These are phyloP conservation scores for Chloroceryle inda DNA, from an alignment of 2,797 vertebrate species.

Conservation along the genomic window DNA sequence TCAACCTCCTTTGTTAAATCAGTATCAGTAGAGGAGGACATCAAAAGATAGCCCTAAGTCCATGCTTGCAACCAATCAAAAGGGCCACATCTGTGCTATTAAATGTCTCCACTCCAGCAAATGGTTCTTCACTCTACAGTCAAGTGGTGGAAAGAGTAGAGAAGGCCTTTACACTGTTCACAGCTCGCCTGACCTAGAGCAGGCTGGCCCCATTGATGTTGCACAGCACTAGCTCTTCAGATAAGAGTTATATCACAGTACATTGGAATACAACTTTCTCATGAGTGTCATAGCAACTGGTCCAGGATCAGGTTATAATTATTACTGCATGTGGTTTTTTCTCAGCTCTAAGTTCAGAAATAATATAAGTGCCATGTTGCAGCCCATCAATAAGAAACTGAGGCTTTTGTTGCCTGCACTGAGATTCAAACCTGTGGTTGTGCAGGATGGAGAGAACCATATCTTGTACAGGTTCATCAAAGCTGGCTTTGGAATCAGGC, in stretches of 20 bases:
- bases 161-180: not conserved
- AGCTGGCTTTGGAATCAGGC: not conserved
- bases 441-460: not conserved
- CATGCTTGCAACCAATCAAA: not conserved
- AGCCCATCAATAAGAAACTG: not conserved
- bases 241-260: not conserved
- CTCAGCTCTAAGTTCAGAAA: not conserved
- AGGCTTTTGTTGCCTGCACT: not conserved
- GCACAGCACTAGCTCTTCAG: not conserved
- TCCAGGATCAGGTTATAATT: not conserved
- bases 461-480: fast-evolving
- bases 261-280: not conserved
- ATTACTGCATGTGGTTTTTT: not conserved
- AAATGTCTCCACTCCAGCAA: not conserved
- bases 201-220: fast-evolving
- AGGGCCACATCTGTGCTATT: not conserved
- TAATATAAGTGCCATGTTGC: not conserved
- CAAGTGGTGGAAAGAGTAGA: not conserved
- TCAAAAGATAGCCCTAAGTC: not conserved
- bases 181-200: not conserved
- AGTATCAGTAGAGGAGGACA: not conserved
- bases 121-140: fast-evolving
- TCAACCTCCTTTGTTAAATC: not conserved
- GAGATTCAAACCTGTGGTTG: not conserved
- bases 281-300: not conserved